Evolutionary conservation across 1,140 invertebrate genomes (phyloP), one percentile per base, ranked within the genome.

Genomic region (Hormaphis cornu): DNA sequence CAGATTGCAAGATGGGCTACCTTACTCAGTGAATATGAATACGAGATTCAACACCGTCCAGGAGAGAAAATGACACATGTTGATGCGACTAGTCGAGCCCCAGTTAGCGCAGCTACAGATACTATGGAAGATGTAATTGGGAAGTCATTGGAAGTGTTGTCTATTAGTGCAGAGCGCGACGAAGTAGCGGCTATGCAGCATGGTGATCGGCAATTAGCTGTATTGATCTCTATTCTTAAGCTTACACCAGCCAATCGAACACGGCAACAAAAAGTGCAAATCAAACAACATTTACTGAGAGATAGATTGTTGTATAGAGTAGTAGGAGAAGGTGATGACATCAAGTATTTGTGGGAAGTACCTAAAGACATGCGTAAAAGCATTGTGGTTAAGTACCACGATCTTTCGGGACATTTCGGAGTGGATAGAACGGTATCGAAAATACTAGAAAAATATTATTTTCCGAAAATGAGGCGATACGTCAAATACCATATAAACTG

Each of bases 1-100:
- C 70, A 56, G 9, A 71, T 74, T 2, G 75, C 73, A 14, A 46
- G 77, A 24, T 79, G 77, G 78, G 75, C 73, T 72, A 26, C 77
- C 4, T 22, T 71, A n/a, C 48, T 77, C n/a, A 72, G 74, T 46
- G 75, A 76, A 24, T 76, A 72, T 69, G 70, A 72, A 42, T 76
- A 53, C 30, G 12, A 42, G 7, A 69, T 76, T n/a, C 73, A 75
- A 58, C 73, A 78, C 58, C 24, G 75, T 3, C 54, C 75, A 8
- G 75, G 75, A 0, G 53, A 18, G 1, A 71, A 63, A 48, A 78
- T 78, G 73, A 56, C 44, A 18, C 78, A 78, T 59, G 74, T 74
- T 6, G 78, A 80, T 72, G 77, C 78, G 1, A 71, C 79, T 4
- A 18, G 16, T 5, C 20, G 46, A 22, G 46, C 16, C 4, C 46